phyloP scores from a whole-genome alignment of 2,113 vertebrate species.

The Porphyrio hochstetteri region DNA sequence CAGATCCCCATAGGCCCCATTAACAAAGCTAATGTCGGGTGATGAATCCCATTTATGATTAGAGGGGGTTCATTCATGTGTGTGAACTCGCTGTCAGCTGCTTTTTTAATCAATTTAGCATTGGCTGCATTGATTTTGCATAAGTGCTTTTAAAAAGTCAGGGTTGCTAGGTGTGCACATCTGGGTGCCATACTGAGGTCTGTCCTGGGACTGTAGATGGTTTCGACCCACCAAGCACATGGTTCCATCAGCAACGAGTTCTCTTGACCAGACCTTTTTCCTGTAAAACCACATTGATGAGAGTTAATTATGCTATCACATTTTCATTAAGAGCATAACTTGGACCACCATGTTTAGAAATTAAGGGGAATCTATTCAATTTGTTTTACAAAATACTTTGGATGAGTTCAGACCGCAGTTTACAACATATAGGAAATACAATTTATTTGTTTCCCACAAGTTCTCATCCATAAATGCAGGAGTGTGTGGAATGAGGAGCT shows the following conservation, averaged over 20 bases:
- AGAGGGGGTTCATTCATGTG: background rate
- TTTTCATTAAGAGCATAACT: background rate
- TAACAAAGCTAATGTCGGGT: background rate
- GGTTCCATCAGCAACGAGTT: background rate
- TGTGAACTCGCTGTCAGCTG: background rate
- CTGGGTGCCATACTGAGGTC: background rate
- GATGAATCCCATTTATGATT: conserved; percentile 4
- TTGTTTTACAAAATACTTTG: background rate
- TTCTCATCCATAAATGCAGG: background rate
- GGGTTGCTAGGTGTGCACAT: accelerated
- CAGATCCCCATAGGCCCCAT: background rate
- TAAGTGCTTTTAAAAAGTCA: conserved; percentile 17
- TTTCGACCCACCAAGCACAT: background rate
- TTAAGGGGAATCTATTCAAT: background rate
- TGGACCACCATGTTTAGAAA: background rate
- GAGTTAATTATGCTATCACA: background rate
- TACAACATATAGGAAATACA: background rate
- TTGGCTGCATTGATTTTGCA: conserved; percentile 11
- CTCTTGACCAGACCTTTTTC: background rate
- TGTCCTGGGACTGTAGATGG: background rate
- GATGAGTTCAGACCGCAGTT: background rate
- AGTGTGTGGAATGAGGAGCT: background rate
- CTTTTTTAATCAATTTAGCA: background rate
- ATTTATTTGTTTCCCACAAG: conserved; percentile 13
- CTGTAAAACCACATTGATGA: background rate